Conservation (phyloP, 2,888 invertebrate genomes). For the Drosophila picticornis region DNA sequence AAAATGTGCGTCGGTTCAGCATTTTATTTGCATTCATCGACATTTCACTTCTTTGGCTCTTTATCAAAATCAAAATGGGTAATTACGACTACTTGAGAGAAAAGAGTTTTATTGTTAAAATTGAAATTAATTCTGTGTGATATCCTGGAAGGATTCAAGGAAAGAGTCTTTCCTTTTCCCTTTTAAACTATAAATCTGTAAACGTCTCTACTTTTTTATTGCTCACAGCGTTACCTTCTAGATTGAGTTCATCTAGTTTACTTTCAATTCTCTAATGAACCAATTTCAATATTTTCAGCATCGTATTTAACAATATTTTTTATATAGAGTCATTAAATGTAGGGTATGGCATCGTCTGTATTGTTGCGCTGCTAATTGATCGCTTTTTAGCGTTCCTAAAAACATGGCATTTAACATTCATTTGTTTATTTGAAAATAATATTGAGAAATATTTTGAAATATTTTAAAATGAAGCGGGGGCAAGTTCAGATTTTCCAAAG, state of each 20-base stretch:
- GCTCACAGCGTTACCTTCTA: not conserved
- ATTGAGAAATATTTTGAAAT: constrained; percentile 50
- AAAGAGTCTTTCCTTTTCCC: not conserved
- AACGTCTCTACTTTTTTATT: not conserved
- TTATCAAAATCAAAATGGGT: not conserved
- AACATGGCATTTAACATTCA: constrained; percentile 1
- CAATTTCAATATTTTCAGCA: not conserved
- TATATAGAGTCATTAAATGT: not conserved
- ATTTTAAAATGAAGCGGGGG: constrained; percentile 23
- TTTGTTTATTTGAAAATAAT: constrained; percentile 67
- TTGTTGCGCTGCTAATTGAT: not conserved
- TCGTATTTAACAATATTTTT: not conserved
- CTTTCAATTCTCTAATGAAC: not conserved
- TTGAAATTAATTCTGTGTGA: not conserved
- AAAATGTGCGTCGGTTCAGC: constrained; percentile 44
- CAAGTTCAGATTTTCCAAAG: constrained; percentile 59
- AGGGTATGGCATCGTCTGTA: constrained; percentile 3
- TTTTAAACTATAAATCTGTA: not conserved
- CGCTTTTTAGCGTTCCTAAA: not conserved
- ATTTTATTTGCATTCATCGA: constrained; percentile 23
- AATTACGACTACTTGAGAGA: not conserved
- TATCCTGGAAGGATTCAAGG: not conserved
- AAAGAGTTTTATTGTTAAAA: not conserved
- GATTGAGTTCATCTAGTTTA: not conserved
- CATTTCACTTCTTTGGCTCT: constrained; percentile 11